Evolutionary conservation across 2,797 vertebrate genomes (phyloP), one percentile per base, ranked within the genome.

Genomic region (Ciconia nigra): DNA sequence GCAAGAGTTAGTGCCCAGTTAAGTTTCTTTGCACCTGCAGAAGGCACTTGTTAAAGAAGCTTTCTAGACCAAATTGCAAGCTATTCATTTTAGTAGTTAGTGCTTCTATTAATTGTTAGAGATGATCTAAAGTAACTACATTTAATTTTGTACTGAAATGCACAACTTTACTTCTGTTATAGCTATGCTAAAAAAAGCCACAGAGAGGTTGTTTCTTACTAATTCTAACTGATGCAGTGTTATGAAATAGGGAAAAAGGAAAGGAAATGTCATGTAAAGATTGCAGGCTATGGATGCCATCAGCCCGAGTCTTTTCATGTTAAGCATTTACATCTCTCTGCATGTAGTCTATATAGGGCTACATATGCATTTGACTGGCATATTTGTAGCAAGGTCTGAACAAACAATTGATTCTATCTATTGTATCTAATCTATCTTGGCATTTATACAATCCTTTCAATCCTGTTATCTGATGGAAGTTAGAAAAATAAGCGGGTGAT

Each of bases 361-460:
- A 93, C 74, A 90, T 86, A 92, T 89, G 87, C 87, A 82, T 95
- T 95, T 92, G 87, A 89, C 84, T 94, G 71, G 86, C 54, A 79
- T 93, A 84, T 94, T 70, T 90, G 95, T 89, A 90, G 59, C 80
- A 87, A 0, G 14, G 47, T 44, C 80, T 87, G 88, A 87, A 54
- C 74, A 73, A 89, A 96, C 93, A 97, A 96, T 96, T 93, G 87
- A 47, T 93, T 94, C 80, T 84, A 15, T 94, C 91, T 94, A 91
- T 95, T 96, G 91, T 69, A 69, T 83, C 95, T 96, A 97, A 97
- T 97, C 81, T 89, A 44, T 96, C 74, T 93, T 96, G 95, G 83
- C 96, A 92, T 96, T 95, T 97, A 93, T 89, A 96, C 90, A 94
- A 94, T 94, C 70, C 88, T 93, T 93, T 91, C 77, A 89, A 94